Evolutionary conservation across 2,888 invertebrate species (phyloP).

Genomic region (Cosmia pyralina): DNA sequence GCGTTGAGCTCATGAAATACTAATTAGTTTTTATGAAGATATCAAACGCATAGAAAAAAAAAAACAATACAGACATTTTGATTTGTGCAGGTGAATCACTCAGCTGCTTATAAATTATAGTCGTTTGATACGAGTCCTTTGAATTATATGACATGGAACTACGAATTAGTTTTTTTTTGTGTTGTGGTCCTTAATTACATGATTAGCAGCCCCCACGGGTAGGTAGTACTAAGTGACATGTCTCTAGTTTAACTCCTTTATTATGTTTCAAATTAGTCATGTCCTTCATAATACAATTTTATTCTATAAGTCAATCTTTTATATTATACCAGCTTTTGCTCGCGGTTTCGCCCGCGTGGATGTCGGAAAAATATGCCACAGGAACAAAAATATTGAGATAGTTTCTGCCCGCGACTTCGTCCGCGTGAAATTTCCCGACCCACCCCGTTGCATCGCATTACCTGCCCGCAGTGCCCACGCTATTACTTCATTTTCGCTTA

Average conservation of each 20-base stretch:
- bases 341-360: no score
- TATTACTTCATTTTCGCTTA: no score
- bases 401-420: no score
- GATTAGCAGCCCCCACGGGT: constrained; percentile 24
- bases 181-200: constrained; percentile 42
- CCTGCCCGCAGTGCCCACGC: no score
- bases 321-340: no score
- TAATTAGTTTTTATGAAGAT: constrained; percentile 57
- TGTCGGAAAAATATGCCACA: no score
- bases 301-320: neutral
- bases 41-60: constrained; percentile 50
- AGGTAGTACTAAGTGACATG: neutral
- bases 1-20: constrained; percentile 44
- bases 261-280: neutral
- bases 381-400: no score
- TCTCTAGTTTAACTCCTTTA: neutral
- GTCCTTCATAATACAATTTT: neutral
- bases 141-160: constrained; percentile 45
- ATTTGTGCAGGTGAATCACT: constrained; percentile 66
- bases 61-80: constrained; percentile 50
- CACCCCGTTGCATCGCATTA: no score
- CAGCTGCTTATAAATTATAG: constrained; percentile 67
- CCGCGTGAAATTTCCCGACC: no score
- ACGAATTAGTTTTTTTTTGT: constrained; percentile 51
- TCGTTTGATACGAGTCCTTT: constrained; percentile 32